Conservation (phyloP, 2,888 invertebrate species). For the Eristalis tenax region DNA sequence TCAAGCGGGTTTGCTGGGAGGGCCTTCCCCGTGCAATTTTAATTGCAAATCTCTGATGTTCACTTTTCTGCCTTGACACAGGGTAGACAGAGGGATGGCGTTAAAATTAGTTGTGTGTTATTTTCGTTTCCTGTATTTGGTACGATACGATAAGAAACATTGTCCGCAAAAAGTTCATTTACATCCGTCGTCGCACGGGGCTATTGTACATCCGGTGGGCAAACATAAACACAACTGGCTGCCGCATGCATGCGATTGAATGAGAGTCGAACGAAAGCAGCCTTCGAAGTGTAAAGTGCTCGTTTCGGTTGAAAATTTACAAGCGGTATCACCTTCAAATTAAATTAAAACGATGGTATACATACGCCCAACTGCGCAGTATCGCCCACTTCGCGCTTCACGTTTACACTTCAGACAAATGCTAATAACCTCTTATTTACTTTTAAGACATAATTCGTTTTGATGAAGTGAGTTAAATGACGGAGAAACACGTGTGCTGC, state of each 20-base stretch:
- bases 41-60: neutral
- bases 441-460: conserved; percentile 29
- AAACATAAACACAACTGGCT: neutral
- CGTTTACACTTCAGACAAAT: conserved; percentile 20
- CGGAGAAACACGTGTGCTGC: neutral
- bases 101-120: conserved; percentile 19
- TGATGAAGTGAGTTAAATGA: neutral
- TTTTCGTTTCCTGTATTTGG: conserved; percentile 1
- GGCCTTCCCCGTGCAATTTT: neutral
- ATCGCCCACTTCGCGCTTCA: neutral
- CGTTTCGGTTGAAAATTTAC: conserved; percentile 13
- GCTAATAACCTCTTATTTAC: conserved; percentile 61
- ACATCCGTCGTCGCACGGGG: conserved; percentile 21
- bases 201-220: conserved; percentile 12
- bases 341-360: conserved; percentile 49
- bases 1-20: neutral
- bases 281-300: conserved; percentile 33
- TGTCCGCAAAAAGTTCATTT: conserved; percentile 51
- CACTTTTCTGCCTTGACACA: neutral
- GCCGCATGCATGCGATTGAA: conserved; percentile 21
- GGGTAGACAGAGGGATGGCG: neutral
- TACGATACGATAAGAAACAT: conserved; percentile 27
- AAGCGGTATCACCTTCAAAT: conserved; percentile 55
- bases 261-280: conserved; percentile 5
- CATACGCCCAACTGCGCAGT: conserved; percentile 51